Percentiles rank a stretch among this genome's conserved stretches.
phyloP scores from a whole-genome alignment of 2,888 invertebrate species.

The Dione juno region DNA sequence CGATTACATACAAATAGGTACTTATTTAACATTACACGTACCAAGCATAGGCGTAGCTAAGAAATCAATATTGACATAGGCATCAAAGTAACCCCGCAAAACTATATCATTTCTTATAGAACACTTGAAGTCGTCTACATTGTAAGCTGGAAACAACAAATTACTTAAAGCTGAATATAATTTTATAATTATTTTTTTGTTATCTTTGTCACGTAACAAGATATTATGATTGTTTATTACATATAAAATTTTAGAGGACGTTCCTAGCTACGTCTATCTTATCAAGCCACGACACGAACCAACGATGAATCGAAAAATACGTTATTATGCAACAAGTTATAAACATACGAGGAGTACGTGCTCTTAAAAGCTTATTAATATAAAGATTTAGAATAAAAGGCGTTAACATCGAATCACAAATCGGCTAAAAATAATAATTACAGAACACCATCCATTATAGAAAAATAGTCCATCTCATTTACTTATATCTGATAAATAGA shows the following conservation, averaged over 20 bases:
- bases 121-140: background rate
- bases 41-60: slow-evolving; percentile 36
- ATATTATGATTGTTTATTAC: background rate
- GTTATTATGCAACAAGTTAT: slow-evolving; percentile 80
- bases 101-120: background rate
- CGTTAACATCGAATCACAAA: slow-evolving; percentile 69
- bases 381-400: slow-evolving; percentile 66
- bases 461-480: slow-evolving; percentile 21
- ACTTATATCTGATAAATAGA: slow-evolving; percentile 15
- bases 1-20: slow-evolving; percentile 42
- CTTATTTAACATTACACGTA: slow-evolving; percentile 45
- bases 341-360: slow-evolving; percentile 50
- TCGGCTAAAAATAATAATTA: slow-evolving; percentile 44
- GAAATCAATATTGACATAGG: slow-evolving; percentile 13
- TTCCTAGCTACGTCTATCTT: slow-evolving; percentile 54
- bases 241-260: background rate
- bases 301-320: slow-evolving; percentile 54
- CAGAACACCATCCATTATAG: background rate
- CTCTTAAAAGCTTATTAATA: slow-evolving; percentile 60
- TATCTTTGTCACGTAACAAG: background rate
- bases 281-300: slow-evolving; percentile 69
- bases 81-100: background rate
- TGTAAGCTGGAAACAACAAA: background rate
- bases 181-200: background rate
- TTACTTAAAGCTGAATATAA: slow-evolving; percentile 7